A percentile compares a stretch with the other conserved stretches of the same genome.
These are phyloP conservation scores for Perizoma affinitatum DNA, from an alignment of 2,888 invertebrate genomes.

Conservation along the genomic window DNA sequence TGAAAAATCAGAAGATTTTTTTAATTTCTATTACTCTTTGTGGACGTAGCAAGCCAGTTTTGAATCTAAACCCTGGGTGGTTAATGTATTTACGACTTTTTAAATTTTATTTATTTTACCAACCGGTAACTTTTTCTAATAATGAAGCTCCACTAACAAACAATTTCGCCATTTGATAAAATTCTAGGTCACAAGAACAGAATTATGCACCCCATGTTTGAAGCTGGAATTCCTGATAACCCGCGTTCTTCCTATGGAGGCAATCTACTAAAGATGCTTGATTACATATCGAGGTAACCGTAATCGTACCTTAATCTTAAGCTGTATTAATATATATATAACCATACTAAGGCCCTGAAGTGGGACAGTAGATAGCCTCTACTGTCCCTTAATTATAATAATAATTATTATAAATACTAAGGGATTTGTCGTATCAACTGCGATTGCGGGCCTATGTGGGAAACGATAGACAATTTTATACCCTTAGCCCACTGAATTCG, in stretches of 20 bases:
- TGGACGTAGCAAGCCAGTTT: no score
- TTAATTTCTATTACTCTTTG: no score
- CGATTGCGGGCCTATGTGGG: no score
- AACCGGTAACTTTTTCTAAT: slow-evolving; percentile 8
- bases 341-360: no score
- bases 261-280: slow-evolving; percentile 36
- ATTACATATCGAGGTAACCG: slow-evolving; percentile 41
- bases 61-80: not conserved
- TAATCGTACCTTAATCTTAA: not conserved
- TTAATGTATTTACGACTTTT: not conserved
- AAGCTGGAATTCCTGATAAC: slow-evolving; percentile 43
- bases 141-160: not conserved
- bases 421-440: no score
- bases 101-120: not conserved
- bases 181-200: slow-evolving; percentile 72
- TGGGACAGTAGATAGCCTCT: no score
- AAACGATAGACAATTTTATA: no score
- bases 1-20: no score
- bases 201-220: slow-evolving; percentile 65
- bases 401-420: no score
- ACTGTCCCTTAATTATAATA: no score
- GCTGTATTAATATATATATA: no score
- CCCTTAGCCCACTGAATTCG: no score
- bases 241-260: slow-evolving; percentile 30
- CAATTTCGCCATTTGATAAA: slow-evolving; percentile 14